Conservation (phyloP, 64 coral and sea anemone species). For the Montipora efflorescens region DNA sequence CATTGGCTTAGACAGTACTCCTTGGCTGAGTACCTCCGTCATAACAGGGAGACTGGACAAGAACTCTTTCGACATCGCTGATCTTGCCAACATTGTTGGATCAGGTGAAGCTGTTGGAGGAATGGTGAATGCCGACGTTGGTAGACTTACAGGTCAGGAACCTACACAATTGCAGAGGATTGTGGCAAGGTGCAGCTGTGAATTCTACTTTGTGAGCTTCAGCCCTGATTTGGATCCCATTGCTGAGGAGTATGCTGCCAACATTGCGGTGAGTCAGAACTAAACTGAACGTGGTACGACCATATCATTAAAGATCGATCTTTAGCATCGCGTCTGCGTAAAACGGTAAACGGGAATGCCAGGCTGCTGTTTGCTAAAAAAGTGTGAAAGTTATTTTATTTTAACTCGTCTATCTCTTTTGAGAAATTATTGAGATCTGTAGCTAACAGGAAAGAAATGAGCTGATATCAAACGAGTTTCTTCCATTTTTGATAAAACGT, state of each 20-base stretch:
- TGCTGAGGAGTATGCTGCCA: slow-evolving; percentile 70
- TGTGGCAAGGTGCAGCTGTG: slow-evolving; percentile 91
- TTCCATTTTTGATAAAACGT: too few species aligned
- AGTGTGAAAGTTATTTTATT: too few species aligned
- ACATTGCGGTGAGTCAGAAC: slow-evolving; percentile 73
- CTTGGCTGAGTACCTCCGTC: slow-evolving; percentile 88
- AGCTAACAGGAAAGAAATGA: too few species aligned
- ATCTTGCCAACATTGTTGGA: slow-evolving; percentile 87
- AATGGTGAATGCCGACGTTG: slow-evolving; percentile 75
- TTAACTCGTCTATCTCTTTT: too few species aligned
- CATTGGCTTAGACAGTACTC: slow-evolving; percentile 82
- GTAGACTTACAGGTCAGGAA: slow-evolving; percentile 65
- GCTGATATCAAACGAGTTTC: too few species aligned
- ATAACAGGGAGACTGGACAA: slow-evolving; percentile 88
- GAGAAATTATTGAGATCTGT: too few species aligned
- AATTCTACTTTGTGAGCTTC: slow-evolving; percentile 93
- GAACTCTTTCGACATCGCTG: slow-evolving; percentile 85
- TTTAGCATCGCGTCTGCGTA: too few species aligned
- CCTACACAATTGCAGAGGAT: slow-evolving; percentile 91
- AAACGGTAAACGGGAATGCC: too few species aligned
- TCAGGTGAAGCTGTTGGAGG: slow-evolving; percentile 94
- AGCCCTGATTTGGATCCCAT: slow-evolving; percentile 85
- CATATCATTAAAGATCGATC: too few species aligned
- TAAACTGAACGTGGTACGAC: not conserved
- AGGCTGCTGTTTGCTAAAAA: too few species aligned